These are phyloP conservation scores for Pachyseris speciosa DNA, from an alignment of 64 coral and sea anemone genomes.

Conservation along the genomic window DNA sequence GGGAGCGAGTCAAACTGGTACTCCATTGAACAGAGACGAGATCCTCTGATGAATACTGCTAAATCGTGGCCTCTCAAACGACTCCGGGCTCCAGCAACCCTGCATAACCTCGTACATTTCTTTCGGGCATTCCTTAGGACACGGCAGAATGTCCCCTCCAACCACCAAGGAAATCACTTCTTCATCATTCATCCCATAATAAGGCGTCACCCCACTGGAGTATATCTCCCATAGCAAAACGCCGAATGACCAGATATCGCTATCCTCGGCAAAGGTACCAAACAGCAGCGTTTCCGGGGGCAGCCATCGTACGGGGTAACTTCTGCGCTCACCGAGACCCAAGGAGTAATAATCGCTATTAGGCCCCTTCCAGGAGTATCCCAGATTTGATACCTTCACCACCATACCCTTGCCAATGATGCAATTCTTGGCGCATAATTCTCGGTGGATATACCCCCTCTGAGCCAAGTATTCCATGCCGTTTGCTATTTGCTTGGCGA, in stretches of 20 bases:
- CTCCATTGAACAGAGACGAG: slow-evolving; percentile 71
- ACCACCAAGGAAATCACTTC: slow-evolving; percentile 89
- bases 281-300: slow-evolving; percentile 82
- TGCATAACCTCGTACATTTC: slow-evolving; percentile 94
- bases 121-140: slow-evolving; percentile 86
- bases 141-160: slow-evolving; percentile 84
- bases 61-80: slow-evolving; percentile 78
- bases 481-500: slow-evolving; percentile 91
- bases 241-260: slow-evolving; percentile 98
- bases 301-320: slow-evolving; percentile 92
- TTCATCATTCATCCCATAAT: slow-evolving; percentile 95
- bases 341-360: slow-evolving; percentile 78
- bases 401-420: slow-evolving; percentile 77
- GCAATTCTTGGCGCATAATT: slow-evolving; percentile 89
- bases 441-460: slow-evolving; percentile 77
- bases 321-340: slow-evolving; percentile 38
- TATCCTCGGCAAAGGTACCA: slow-evolving; percentile 76
- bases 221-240: slow-evolving; percentile 95
- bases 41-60: slow-evolving; percentile 67
- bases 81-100: slow-evolving; percentile 84
- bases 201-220: slow-evolving; percentile 90
- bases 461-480: slow-evolving; percentile 89
- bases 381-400: slow-evolving; percentile 86
- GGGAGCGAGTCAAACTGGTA: slow-evolving; percentile 68
- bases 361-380: slow-evolving; percentile 72